Evolutionary conservation across 2,888 invertebrate species (phyloP), one percentile per base, ranked within the genome.

Genomic region (Noctuana brunneofusca): DNA sequence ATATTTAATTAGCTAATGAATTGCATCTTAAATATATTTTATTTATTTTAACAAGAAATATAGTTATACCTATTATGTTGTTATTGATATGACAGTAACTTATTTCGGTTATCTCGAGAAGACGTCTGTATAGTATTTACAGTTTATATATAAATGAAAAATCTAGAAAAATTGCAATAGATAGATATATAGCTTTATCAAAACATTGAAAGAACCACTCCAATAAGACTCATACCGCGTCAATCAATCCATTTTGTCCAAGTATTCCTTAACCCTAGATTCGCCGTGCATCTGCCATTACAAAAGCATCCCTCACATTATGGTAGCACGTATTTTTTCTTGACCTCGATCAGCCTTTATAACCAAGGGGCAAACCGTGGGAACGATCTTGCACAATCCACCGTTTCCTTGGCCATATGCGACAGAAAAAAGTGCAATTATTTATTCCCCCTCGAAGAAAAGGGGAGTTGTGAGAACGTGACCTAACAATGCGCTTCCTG

Each of bases 351-450:
- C 83, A 85, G 82, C 84, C 84, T 88, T 89, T 87, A 80, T 87
- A 78, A 82, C 83, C 83, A 77, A 81, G 86, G 89, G 89, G 89
- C 87, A 83, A 86, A 85, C 85, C 91, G 90, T 90, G 91, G 90
- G 90, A 91, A 90, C 83, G 83, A 81, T 84, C 83, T 85, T 88
- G 86, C 87, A 83, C 87, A 87, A 89, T 85, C 84, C 87, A 76
- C 78, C 84, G 84, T 83, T 88, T 89, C 87, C 89, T 90, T 87
- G 83, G 89, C 90, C 91, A 91, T 90, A 89, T 91, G 91, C 86
- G 90, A 88, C 89, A 87, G 88, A 90, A 91, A 91, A 91, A 91
- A 91, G 88, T 90, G 89, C 91, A 91, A 90, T 91, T 89, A 90
- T 89, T 89, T 89, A 89, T 89, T 89, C 89, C 88, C 88, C 89